Base-by-base conservation (phyloP, 2,888 invertebrate species). In the Spodoptera picta region DNA sequence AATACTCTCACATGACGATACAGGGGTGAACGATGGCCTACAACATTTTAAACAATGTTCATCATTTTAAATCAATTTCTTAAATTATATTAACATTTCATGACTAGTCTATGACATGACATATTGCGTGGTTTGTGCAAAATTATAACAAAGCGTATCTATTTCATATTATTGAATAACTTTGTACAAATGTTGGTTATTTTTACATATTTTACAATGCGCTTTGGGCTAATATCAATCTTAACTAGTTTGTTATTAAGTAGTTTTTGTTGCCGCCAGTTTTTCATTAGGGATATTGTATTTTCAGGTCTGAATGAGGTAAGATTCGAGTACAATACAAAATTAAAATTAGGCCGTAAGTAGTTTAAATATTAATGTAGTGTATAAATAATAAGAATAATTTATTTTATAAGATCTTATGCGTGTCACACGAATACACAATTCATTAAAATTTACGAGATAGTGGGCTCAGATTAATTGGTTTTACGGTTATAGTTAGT, bases 61-160 rank as follows among this genome's bases (percentile, higher is more conserved):
- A 58, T 50, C 9, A 49, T 50, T 45, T 49, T 50, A 67, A 64
- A 75, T 65, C n/a, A 27, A 53, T 66, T 52, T 69, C 66, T 63
- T 75, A 77, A 75, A 76, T 77, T 69, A 75, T 72, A 70, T 74
- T 74, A 69, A 67, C 58, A 60, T 65, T 65, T 44, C 61, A 61
- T 79, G 79, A 79, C 79, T 79, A 79, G 79, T 62, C 80, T 77
- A 79, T 51, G 27, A 64, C 54, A 61, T 57, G 24, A 57, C 43
- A 65, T 58, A 57, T 49, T 62, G 54, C 48, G 27, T 48, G 31
- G 47, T 53, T 46, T 50, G 53, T 53, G 49, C 44, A 51, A 50
- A 41, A 48, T 49, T 43, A 27, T 19, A 45, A 50, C 58, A 51
- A 53, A 12, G 14, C 41, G 23, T 43, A n/a, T 73, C 9, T 57